Percentiles rank a stretch among this genome's conserved stretches.
These are phyloP conservation scores for Drosophila robusta DNA, from an alignment of 2,888 invertebrate genomes.

Conservation along the genomic window DNA sequence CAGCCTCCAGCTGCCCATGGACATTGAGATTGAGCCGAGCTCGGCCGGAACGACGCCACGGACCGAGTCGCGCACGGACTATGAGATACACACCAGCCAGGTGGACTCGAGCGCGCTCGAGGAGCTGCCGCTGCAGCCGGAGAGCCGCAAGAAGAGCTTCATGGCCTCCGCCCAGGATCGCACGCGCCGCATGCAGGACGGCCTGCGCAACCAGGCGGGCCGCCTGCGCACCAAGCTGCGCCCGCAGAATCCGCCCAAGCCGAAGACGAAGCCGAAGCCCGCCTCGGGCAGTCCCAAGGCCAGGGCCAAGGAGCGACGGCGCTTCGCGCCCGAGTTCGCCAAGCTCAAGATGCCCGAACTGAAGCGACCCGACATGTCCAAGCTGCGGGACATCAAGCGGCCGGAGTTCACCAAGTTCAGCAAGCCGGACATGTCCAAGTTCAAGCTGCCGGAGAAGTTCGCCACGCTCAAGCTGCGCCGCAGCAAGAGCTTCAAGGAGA, in stretches of 20 bases:
- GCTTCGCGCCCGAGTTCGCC: conserved; percentile 84
- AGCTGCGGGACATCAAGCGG: conserved; percentile 81
- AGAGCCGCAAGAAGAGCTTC: conserved; percentile 86
- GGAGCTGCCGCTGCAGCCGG: conserved; percentile 87
- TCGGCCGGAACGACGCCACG: conserved; percentile 86
- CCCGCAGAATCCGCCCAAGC: conserved; percentile 83
- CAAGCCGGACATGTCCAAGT: conserved; percentile 87
- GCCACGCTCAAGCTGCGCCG: conserved; percentile 87
- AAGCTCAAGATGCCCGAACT: conserved; percentile 85
- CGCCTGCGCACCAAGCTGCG: conserved; percentile 89
- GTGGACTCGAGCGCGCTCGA: conserved; percentile 89
- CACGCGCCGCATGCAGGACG: conserved; percentile 87
- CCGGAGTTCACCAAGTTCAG: conserved; percentile 85
- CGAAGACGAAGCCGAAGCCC: conserved; percentile 72
- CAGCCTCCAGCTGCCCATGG: conserved; percentile 61
- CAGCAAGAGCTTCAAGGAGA: conserved; percentile 84
- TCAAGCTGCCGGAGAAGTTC: conserved; percentile 88
- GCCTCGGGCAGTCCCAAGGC: conserved; percentile 82
- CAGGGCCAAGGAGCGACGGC: conserved; percentile 81
- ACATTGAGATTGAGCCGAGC: conserved; percentile 85
- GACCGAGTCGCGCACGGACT: conserved; percentile 88
- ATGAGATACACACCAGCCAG: conserved; percentile 89
- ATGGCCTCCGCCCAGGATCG: conserved; percentile 86
- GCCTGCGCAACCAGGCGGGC: conserved; percentile 89
- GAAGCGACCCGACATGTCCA: conserved; percentile 86